A percentile compares a stretch with the other conserved stretches of the same genome.
Conservation (phyloP, 2,888 invertebrate genomes). For the Dioctria rufipes region DNA sequence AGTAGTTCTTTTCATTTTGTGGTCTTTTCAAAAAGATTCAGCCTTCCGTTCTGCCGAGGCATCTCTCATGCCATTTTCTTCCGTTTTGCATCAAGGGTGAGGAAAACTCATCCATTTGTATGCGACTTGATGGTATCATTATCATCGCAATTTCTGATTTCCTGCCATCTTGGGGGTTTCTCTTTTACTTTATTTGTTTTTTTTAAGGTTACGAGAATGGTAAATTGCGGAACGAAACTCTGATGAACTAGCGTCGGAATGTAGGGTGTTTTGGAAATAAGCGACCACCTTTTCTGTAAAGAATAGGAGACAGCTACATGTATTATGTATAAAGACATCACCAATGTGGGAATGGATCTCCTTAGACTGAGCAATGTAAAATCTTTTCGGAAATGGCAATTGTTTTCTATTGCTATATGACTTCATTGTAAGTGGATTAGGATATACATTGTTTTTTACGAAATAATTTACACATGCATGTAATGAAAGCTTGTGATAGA, state of each 20-base stretch:
- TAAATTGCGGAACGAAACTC: slow-evolving; percentile 21
- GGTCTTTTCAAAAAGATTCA: slow-evolving; percentile 42
- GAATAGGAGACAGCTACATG: too few relatives aligned
- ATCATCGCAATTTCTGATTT: slow-evolving; percentile 50
- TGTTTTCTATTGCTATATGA: too few relatives aligned
- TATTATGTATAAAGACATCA: too few relatives aligned
- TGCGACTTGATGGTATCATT: slow-evolving; percentile 49
- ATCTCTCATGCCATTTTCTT: slow-evolving; percentile 13
- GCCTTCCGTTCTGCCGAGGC: slow-evolving; percentile 36
- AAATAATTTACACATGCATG: too few relatives aligned
- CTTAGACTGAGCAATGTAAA: too few relatives aligned
- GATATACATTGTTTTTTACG: too few relatives aligned
- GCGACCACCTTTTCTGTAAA: too few relatives aligned
- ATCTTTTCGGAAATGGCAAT: too few relatives aligned
- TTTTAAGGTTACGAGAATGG: slow-evolving; percentile 27
- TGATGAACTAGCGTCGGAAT: slow-evolving; percentile 15
- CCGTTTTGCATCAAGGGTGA: background rate
- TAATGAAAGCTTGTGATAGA: too few relatives aligned
- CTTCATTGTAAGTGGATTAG: too few relatives aligned
- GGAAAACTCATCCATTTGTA: slow-evolving; percentile 47
- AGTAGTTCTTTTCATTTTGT: slow-evolving; percentile 50
- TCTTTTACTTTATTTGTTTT: slow-evolving; percentile 37
- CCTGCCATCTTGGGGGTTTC: slow-evolving; percentile 35
- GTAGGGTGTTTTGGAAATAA: too few relatives aligned
- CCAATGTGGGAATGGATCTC: too few relatives aligned